Conservation (phyloP, 1,140 invertebrate genomes). For the Hylaeus volcanicus region DNA sequence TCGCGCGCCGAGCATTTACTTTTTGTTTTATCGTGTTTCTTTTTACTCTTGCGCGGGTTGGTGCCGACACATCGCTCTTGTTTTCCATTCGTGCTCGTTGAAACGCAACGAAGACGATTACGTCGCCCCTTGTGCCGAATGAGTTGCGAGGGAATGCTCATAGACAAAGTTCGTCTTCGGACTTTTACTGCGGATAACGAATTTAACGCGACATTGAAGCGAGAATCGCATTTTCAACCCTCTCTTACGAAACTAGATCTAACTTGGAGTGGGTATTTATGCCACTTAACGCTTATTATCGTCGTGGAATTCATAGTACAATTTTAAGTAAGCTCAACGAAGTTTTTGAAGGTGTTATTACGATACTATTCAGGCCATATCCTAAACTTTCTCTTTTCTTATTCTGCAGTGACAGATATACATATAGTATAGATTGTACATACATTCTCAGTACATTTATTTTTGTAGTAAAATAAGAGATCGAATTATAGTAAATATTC, state of each 20-base stretch:
- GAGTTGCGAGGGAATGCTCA: constrained; percentile 1
- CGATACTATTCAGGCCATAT: too few relatives aligned
- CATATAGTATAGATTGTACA: too few relatives aligned
- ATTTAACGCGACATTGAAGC: constrained; percentile 37
- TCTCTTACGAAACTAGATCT: not conserved
- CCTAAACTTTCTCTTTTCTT: too few relatives aligned
- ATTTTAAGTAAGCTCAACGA: too few relatives aligned
- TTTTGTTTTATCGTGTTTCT: constrained; percentile 18
- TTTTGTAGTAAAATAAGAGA: too few relatives aligned
- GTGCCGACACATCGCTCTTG: constrained; percentile 23
- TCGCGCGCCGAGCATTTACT: constrained; percentile 18
- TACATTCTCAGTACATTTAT: too few relatives aligned
- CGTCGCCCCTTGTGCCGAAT: constrained; percentile 27
- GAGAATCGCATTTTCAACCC: constrained; percentile 11
- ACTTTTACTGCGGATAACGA: constrained; percentile 38
- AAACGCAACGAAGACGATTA: constrained; percentile 30
- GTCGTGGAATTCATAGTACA: too few relatives aligned
- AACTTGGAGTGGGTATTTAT: too few relatives aligned
- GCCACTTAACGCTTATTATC: too few relatives aligned
- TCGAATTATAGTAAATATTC: too few relatives aligned
- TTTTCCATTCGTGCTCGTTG: not conserved
- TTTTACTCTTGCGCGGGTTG: not conserved
- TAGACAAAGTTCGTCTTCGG: constrained; percentile 16
- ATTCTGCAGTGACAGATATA: too few relatives aligned
- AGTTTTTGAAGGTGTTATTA: too few relatives aligned